Evolutionary conservation across 2,113 vertebrate genomes (phyloP), one percentile per base, ranked within the genome.

Genomic region (Lepus americanus): DNA sequence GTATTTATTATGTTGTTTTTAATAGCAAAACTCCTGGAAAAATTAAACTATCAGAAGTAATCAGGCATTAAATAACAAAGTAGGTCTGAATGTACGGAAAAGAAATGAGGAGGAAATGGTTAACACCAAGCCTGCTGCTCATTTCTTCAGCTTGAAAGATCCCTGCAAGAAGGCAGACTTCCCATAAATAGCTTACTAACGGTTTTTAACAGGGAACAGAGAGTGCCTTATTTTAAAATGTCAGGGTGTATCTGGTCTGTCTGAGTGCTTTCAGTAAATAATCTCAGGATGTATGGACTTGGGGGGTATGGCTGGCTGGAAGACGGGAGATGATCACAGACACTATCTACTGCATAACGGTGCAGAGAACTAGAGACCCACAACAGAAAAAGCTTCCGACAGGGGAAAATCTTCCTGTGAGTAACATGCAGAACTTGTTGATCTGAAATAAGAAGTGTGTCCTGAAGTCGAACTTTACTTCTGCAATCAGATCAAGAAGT

Each of bases 211-310:
- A 93, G 55, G 78, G 93, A 90, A 88, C 11, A 83, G 2, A 79
- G 66, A 83, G 51, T 74, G 36, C 10, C 59, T 70, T 22, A 7
- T 76, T 95, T 91, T 84, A 64, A 94, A 93, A 70, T 69, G 36
- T 76, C 91, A 88, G 73, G 59, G 79, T 88, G 88, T 87, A 89
- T 49, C 80, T 64, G 51, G 36, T 76, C 59, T 73, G 72, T 78
- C 44, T 94, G 74, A 91, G 29, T 80, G 78, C 73, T 67, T 91
- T 87, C 90, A 39, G 72, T 80, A 95, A 78, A 92, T 39, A 88
- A 85, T 84, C 66, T 70, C 29, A 84, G 51, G 89, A 79, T 67
- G 53, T 51, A 84, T 22, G 13, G 55, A 80, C 51, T 89, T 70
- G 66, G 29, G 14, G n/a, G 44, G 19, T 82, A 85, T 51, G n/a